Percentiles rank a stretch among this genome's conserved stretches.
Evolutionary conservation across 53 echinoderm and acorn worm genomes (phyloP).

Genomic region (Echinometra lucunter): DNA sequence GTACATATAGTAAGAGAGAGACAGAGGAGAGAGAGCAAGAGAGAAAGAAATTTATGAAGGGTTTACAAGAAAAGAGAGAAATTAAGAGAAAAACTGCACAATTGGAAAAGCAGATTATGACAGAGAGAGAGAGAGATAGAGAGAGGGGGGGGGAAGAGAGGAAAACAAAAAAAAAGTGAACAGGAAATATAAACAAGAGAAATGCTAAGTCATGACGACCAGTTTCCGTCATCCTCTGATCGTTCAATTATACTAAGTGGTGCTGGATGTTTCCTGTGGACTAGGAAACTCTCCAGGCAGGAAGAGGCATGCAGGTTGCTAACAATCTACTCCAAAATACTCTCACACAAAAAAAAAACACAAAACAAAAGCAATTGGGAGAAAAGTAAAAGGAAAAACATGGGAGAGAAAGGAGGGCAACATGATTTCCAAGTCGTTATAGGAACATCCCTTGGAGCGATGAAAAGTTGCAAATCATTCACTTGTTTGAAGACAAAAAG

Average conservation of each 20-base stretch:
- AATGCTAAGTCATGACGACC: constrained; percentile 61
- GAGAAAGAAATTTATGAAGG: background rate
- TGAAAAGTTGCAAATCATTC: constrained; percentile 41
- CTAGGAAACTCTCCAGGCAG: background rate
- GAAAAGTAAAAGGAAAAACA: background rate
- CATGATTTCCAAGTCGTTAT: constrained; percentile 11
- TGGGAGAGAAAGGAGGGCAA: constrained; percentile 15
- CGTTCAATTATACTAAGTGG: constrained; percentile 48
- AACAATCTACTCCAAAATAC: constrained; percentile 19
- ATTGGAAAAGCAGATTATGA: background rate
- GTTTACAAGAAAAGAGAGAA: background rate
- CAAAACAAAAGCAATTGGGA: background rate
- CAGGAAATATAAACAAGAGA: constrained; percentile 65
- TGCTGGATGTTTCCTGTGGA: constrained; percentile 45
- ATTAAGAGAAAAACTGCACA: background rate
- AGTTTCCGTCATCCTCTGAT: constrained; percentile 36
- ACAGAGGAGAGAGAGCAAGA: background rate
- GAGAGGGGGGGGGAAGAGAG: background rate
- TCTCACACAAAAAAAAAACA: background rate
- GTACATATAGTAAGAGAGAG: background rate
- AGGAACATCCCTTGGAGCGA: constrained; percentile 4
- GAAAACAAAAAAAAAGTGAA: constrained; percentile 2
- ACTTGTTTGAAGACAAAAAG: background rate
- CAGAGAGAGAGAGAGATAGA: background rate
- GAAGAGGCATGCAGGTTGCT: constrained; percentile 49